Evolutionary conservation across 2,888 invertebrate species (phyloP).

Genomic region (Macrosoma leucophasiata): DNA sequence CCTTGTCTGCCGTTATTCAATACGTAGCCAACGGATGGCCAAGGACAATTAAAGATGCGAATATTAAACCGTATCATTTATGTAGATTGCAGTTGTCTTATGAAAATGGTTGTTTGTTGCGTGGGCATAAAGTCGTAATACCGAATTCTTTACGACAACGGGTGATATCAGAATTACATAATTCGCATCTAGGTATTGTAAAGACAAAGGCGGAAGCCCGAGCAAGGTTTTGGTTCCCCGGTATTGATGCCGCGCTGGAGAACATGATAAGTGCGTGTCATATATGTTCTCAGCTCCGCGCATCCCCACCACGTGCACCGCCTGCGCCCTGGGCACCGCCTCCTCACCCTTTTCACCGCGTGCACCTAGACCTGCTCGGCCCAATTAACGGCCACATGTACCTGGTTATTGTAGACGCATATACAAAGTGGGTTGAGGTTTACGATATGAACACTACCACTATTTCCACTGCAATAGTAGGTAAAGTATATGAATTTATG

Average conservation of each 20-base stretch:
- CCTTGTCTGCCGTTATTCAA: conserved; percentile 5
- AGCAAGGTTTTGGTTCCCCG: conserved; percentile 16
- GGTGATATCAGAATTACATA: conserved; percentile 10
- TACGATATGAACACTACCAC: conserved; percentile 4
- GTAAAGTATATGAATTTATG: conserved; percentile 15
- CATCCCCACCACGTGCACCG: conserved; percentile 12
- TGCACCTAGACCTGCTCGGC: conserved; percentile 15
- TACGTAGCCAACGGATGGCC: conserved; percentile 19
- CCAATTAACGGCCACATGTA: conserved; percentile 4
- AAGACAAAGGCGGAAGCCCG: conserved; percentile 21
- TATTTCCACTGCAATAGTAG: conserved; percentile 6
- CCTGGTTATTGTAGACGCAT: conserved; percentile 12
- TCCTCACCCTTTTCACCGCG: no score
- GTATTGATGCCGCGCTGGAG: conserved; percentile 18
- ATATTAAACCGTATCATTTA: conserved; percentile 11
- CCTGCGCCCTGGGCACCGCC: conserved; percentile 8
- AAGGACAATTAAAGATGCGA: conserved; percentile 4
- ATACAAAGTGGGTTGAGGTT: conserved; percentile 18
- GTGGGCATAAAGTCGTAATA: conserved; percentile 16
- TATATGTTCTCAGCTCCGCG: conserved; percentile 10
- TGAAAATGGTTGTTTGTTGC: conserved; percentile 15
- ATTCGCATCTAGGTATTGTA: conserved; percentile 14
- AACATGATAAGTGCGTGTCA: conserved; percentile 7
- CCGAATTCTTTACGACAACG: conserved; percentile 6
- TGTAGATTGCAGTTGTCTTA: conserved; percentile 15